These are phyloP conservation scores for Hippopotamyrus pictus DNA, from an alignment of 2,797 vertebrate genomes.

Conservation along the genomic window DNA sequence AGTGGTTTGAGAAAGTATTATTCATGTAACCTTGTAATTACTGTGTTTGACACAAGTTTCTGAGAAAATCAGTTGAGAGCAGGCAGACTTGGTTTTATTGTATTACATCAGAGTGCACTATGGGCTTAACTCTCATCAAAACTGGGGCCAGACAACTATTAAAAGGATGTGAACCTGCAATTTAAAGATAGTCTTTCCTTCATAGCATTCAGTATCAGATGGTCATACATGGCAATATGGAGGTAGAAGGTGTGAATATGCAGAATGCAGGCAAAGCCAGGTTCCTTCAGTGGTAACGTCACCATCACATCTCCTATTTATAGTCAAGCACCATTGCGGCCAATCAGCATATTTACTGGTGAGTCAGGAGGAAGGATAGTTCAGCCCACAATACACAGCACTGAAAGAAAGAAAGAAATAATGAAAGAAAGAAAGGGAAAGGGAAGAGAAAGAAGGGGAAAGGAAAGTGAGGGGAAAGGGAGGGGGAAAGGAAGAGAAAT, in stretches of 20 bases:
- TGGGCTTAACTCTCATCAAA: not conserved
- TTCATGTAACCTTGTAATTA: not conserved
- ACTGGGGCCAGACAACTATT: not conserved
- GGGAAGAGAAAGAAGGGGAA: not conserved
- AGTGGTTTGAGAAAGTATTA: not conserved
- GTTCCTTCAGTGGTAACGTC: not conserved
- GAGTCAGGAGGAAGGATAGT: not conserved
- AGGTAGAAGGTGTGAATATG: not conserved
- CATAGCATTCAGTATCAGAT: not conserved
- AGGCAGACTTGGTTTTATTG: not conserved
- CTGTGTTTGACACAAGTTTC: not conserved
- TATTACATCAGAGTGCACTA: not conserved
- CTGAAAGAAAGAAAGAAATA: not conserved
- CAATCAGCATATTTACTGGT: slow-evolving; percentile 4
- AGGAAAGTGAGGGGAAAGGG: not conserved
- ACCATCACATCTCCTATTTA: not conserved
- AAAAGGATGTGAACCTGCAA: not conserved
- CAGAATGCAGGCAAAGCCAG: not conserved
- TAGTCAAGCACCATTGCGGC: not conserved
- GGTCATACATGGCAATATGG: not conserved
- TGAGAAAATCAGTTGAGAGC: not conserved
- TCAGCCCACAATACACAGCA: not conserved
- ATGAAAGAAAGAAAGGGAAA: not conserved
- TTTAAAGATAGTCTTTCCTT: not conserved
- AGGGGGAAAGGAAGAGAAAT: not conserved